A percentile compares a stretch with the other conserved stretches of the same genome.
phyloP scores from a whole-genome alignment of 2,888 invertebrate species.

The Tiliacea citrago region DNA sequence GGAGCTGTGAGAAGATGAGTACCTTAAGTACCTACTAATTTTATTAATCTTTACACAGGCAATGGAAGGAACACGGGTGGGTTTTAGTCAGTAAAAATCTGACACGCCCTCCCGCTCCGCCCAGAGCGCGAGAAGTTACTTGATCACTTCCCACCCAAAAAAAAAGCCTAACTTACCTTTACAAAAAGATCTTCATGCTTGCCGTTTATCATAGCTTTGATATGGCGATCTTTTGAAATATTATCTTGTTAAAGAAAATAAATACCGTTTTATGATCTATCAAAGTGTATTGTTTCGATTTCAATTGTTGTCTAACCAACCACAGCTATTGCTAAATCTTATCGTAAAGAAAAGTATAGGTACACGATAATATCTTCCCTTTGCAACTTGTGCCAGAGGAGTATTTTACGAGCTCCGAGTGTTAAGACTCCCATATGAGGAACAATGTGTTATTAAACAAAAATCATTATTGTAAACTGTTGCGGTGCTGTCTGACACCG shows the following conservation, averaged over 20 bases:
- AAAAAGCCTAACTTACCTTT: too few relatives aligned
- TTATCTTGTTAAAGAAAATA: background rate
- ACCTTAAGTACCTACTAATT: background rate
- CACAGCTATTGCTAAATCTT: background rate
- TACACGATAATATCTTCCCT: constrained; percentile 6
- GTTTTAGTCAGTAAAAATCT: too few relatives aligned
- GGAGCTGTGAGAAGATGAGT: background rate
- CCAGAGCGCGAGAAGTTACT: too few relatives aligned
- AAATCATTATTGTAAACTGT: constrained; percentile 79
- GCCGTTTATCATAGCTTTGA: background rate
- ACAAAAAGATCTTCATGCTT: background rate
- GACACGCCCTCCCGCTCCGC: too few relatives aligned
- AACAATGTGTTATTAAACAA: constrained; percentile 87
- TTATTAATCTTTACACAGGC: too few relatives aligned
- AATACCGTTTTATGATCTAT: constrained; percentile 3
- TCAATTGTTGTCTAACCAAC: background rate
- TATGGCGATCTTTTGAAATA: background rate
- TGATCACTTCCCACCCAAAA: too few relatives aligned
- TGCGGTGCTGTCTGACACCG: constrained; percentile 69
- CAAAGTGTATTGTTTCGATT: background rate
- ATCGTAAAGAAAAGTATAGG: background rate
- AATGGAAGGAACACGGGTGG: too few relatives aligned
- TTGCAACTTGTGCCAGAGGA: constrained; percentile 58
- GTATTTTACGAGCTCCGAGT: constrained; percentile 77
- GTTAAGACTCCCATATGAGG: constrained; percentile 73